A percentile compares a stretch with the other conserved stretches of the same genome.
phyloP scores from a whole-genome alignment of 1,140 invertebrate genomes.

The Lordiphosa collinella region DNA sequence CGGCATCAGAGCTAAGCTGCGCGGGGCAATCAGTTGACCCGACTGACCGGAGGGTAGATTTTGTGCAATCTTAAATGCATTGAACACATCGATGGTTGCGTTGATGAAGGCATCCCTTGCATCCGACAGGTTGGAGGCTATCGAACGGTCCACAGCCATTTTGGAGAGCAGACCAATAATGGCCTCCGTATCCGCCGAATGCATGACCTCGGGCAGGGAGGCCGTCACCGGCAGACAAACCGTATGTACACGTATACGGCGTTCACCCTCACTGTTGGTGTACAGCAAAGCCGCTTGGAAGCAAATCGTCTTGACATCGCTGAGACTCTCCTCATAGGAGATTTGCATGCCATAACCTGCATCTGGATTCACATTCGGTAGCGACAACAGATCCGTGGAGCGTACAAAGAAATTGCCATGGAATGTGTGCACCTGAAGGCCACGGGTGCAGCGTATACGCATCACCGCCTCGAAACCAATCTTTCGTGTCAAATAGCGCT shows the following conservation, averaged over 20 bases:
- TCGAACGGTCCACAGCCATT: slow-evolving; percentile 97
- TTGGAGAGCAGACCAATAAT: slow-evolving; percentile 95
- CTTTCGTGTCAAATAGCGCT: slow-evolving; percentile 96
- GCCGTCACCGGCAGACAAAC: slow-evolving; percentile 94
- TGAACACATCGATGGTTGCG: slow-evolving; percentile 94
- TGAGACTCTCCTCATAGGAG: slow-evolving; percentile 89
- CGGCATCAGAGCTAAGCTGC: slow-evolving; percentile 89
- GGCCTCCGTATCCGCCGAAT: slow-evolving; percentile 96
- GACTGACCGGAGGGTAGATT: slow-evolving; percentile 82
- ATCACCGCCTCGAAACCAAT: slow-evolving; percentile 99
- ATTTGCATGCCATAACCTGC: slow-evolving; percentile 97
- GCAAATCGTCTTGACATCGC: slow-evolving; percentile 92
- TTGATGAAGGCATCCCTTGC: slow-evolving; percentile 98
- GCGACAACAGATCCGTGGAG: slow-evolving; percentile 96
- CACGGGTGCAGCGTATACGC: slow-evolving; percentile 96
- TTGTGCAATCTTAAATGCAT: slow-evolving; percentile 88
- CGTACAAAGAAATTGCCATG: slow-evolving; percentile 99
- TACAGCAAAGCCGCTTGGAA: slow-evolving; percentile 99
- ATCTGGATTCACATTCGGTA: slow-evolving; percentile 99
- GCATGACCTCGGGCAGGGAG: slow-evolving; percentile 91
- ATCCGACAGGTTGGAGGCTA: slow-evolving; percentile 91
- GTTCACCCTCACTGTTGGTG: slow-evolving; percentile 98
- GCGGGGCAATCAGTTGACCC: slow-evolving; percentile 86
- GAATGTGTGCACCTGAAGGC: slow-evolving; percentile 97
- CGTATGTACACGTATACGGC: slow-evolving; percentile 98